Percentiles rank a stretch among this genome's conserved stretches.
Conservation (phyloP, 2,888 invertebrate species). For the Torymus auratus region DNA sequence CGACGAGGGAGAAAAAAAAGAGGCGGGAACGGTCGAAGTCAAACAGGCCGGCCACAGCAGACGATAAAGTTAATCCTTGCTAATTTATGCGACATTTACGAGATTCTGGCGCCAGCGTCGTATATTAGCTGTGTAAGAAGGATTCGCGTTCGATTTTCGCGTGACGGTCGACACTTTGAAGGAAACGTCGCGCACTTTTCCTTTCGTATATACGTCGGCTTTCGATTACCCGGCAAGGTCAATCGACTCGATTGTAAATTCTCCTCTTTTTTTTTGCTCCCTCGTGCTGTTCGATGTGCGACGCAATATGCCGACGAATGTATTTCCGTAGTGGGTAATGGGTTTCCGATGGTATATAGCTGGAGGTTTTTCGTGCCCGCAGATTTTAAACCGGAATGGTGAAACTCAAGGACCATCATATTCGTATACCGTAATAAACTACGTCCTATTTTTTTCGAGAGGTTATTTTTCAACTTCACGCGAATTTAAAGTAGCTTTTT, state of each 20-base stretch:
- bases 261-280: too few relatives aligned
- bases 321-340: too few relatives aligned
- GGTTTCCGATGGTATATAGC: too few relatives aligned
- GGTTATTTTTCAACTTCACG: too few relatives aligned
- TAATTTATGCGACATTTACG: conserved; percentile 45
- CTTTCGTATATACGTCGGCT: conserved; percentile 2
- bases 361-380: too few relatives aligned
- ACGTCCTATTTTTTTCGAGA: too few relatives aligned
- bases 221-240: conserved; percentile 23
- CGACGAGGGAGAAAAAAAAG: background rate
- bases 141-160: conserved; percentile 42
- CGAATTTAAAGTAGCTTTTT: background rate
- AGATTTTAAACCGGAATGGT: too few relatives aligned
- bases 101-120: background rate
- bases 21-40: background rate
- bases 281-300: too few relatives aligned
- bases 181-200: conserved; percentile 25
- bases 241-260: conserved; percentile 10
- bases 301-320: too few relatives aligned
- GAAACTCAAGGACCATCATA: too few relatives aligned
- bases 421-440: too few relatives aligned
- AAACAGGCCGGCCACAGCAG: conserved; percentile 11
- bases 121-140: background rate
- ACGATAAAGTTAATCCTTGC: conserved; percentile 45
- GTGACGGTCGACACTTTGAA: conserved; percentile 43